Conservation (phyloP, 1,140 invertebrate species). For the Trypoxylus dichotomus region DNA sequence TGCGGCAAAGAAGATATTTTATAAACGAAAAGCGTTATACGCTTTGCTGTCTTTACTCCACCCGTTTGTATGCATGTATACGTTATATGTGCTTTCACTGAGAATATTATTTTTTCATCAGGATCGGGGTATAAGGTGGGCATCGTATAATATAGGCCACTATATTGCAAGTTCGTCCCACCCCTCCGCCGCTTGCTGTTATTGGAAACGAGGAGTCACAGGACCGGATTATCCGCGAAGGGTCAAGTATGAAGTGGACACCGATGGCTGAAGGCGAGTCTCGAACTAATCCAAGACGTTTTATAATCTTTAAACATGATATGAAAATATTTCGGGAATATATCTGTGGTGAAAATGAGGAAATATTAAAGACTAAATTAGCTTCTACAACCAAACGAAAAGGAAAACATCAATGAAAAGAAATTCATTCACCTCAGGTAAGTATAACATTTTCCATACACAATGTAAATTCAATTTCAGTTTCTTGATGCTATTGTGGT, state of each 20-base stretch:
- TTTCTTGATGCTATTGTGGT: too few relatives aligned
- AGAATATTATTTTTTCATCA: conserved; percentile 45
- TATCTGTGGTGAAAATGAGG: too few relatives aligned
- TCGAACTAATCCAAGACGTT: too few relatives aligned
- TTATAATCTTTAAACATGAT: too few relatives aligned
- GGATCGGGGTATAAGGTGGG: conserved; percentile 31
- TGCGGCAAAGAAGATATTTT: conserved; percentile 16
- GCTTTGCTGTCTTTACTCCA: not conserved
- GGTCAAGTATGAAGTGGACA: not conserved
- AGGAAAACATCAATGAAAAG: too few relatives aligned
- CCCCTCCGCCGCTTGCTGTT: conserved; percentile 20
- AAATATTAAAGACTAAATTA: too few relatives aligned
- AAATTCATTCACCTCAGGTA: too few relatives aligned
- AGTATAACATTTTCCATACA: too few relatives aligned
- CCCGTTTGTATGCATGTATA: not conserved
- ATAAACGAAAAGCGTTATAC: not conserved
- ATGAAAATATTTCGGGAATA: too few relatives aligned
- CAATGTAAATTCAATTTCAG: too few relatives aligned
- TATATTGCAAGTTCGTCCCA: conserved; percentile 38
- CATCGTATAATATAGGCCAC: conserved; percentile 41
- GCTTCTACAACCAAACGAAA: too few relatives aligned
- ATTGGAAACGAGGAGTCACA: conserved; percentile 38
- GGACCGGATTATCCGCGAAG: not conserved
- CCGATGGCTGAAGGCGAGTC: not conserved
- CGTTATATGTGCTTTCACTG: conserved; percentile 3